Evolutionary conservation across 2,888 invertebrate species (phyloP), one percentile per base, ranked within the genome.

Genomic region (Polydrusus pterygomalis): DNA sequence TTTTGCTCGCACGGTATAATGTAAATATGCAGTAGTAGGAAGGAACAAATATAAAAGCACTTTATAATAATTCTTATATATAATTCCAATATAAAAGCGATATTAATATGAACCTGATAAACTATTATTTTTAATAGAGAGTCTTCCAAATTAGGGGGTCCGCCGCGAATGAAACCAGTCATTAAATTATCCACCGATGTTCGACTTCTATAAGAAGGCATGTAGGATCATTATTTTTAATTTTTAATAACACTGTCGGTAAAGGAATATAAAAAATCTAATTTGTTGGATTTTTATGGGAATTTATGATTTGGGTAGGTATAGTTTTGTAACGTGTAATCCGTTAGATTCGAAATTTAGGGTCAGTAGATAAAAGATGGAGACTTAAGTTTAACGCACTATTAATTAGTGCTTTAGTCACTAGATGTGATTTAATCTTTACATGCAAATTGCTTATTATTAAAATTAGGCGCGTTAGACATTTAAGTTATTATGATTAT

Each of bases 111-210:
- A 64, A 64, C 56, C 70, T 56, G 43, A 54, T 47, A 54, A 70
- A 64, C 74, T 64, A 64, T 64, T 70, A 64, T 58, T 70, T 65
- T 75, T 65, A 70, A 75, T 65, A 70, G 70, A 75, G 58, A 56
- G 18, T 34, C 47, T 70, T 58, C 60, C 65, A 67, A 75, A 75
- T 75, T 70, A 75, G 54, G 70, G 74, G 75, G 75, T 75, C 65
- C 75, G 58, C 45, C 70, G 34, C 18, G 43, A 47, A 68, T 60
- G 49, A 70, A 73, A 75, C 70, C 75, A 45, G 75, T 70, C 65
- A 75, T 75, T 75, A 75, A 64, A 75, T 47, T 74, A 58, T 51
- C 68, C 68, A 69, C 74, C 40, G 40, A 68, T 68, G 49, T 63
- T 60, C 43, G 73, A 30, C 30, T 51, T 72, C 65, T 72, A 49